A percentile compares a stretch with the other conserved stretches of the same genome.
phyloP scores from a whole-genome alignment of 2,797 vertebrate species.

The Geotrypetes seraphini region DNA sequence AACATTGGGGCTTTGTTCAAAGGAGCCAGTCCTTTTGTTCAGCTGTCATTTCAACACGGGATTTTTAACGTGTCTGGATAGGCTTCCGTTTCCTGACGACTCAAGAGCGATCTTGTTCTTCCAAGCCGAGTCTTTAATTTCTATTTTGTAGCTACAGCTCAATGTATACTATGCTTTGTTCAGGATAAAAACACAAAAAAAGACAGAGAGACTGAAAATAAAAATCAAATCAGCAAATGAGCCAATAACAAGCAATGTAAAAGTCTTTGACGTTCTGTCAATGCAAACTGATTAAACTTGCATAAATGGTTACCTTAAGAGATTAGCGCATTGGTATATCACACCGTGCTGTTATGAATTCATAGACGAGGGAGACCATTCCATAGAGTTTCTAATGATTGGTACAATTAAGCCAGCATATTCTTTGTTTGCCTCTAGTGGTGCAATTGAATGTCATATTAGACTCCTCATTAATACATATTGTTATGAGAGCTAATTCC shows the following conservation, averaged over 20 bases:
- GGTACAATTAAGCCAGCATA: constrained; percentile 20
- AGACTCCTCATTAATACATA: constrained; percentile 26
- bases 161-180: background rate
- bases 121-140: background rate
- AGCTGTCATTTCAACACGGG: constrained; percentile 2
- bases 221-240: constrained; percentile 5
- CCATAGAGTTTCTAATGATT: constrained; percentile 10
- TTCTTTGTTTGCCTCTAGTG: constrained; percentile 6
- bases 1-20: too few relatives aligned
- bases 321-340: constrained; percentile 3
- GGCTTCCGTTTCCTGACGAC: background rate
- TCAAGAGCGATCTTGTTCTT: constrained; percentile 1
- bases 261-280: constrained; percentile 16
- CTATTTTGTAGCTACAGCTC: background rate
- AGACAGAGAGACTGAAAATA: background rate
- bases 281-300: constrained; percentile 19
- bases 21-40: constrained; percentile 6
- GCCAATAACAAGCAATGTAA: constrained; percentile 5
- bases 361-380: constrained; percentile 4
- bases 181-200: constrained; percentile 9
- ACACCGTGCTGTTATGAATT: background rate
- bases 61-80: background rate
- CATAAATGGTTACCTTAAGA: constrained; percentile 1
- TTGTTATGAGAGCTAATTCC: constrained; percentile 19
- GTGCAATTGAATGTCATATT: constrained; percentile 7